phyloP scores from a whole-genome alignment of 2,113 vertebrate species.

The Diadophis punctatus region DNA sequence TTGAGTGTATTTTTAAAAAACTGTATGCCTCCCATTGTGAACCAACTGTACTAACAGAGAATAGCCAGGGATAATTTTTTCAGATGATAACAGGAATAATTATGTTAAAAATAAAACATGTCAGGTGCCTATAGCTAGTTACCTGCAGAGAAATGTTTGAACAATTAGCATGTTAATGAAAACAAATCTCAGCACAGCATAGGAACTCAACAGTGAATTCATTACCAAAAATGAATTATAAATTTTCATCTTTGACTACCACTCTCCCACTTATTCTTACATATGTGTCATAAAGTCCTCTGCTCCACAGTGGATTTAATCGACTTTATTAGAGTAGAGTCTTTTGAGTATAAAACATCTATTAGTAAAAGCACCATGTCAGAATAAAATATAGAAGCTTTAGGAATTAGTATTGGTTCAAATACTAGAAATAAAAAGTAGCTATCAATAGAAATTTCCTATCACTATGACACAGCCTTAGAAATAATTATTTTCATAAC shows the following conservation, averaged over 20 bases:
- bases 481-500: neutral
- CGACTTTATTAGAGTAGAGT: neutral
- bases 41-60: neutral
- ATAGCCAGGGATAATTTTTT: neutral
- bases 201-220: neutral
- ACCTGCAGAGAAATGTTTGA: neutral
- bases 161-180: neutral
- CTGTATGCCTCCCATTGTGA: neutral
- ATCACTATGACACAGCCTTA: neutral
- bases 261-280: neutral
- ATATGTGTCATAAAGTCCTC: neutral
- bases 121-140: neutral
- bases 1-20: neutral
- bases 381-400: neutral
- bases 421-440: conserved; percentile 12
- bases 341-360: neutral
- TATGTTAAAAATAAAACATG: conserved; percentile 5
- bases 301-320: neutral
- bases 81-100: neutral
- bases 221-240: neutral
- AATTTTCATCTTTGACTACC: neutral
- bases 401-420: neutral
- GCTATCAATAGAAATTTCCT: conserved; percentile 18
- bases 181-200: neutral
- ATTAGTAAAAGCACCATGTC: conserved; percentile 14